phyloP scores from a whole-genome alignment of 1,140 invertebrate species.

The Elymnias hypermnestra region DNA sequence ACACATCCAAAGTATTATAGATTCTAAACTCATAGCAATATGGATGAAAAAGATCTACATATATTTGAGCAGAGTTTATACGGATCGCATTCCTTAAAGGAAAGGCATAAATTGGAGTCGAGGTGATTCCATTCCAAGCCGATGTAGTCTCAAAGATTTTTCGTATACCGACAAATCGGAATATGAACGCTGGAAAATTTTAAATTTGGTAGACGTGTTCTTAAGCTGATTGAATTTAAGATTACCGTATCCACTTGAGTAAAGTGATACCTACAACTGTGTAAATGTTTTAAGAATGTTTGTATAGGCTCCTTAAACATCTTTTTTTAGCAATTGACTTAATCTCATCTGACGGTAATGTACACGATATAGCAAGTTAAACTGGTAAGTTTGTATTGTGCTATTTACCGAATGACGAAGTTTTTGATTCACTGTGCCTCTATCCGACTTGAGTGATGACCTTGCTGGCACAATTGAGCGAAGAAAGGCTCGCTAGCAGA shows the following conservation, averaged over 20 bases:
- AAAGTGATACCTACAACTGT: no score
- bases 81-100: neutral
- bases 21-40: neutral
- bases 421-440: no score
- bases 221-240: slow-evolving; percentile 1
- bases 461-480: no score
- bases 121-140: neutral
- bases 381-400: no score
- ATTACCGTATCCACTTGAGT: neutral
- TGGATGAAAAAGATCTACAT: neutral
- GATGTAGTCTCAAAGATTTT: neutral
- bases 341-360: no score
- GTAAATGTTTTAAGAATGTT: no score
- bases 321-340: no score
- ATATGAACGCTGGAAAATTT: neutral
- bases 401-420: no score
- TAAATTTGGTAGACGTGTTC: neutral
- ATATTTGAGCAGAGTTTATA: neutral
- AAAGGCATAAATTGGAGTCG: neutral
- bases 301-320: no score
- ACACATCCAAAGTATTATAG: neutral
- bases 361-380: no score
- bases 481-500: no score
- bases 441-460: no score
- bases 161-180: neutral